Percentiles rank a stretch among this genome's conserved stretches.
Conservation (phyloP, 2,888 invertebrate genomes). For the Elgonia sp. region DNA sequence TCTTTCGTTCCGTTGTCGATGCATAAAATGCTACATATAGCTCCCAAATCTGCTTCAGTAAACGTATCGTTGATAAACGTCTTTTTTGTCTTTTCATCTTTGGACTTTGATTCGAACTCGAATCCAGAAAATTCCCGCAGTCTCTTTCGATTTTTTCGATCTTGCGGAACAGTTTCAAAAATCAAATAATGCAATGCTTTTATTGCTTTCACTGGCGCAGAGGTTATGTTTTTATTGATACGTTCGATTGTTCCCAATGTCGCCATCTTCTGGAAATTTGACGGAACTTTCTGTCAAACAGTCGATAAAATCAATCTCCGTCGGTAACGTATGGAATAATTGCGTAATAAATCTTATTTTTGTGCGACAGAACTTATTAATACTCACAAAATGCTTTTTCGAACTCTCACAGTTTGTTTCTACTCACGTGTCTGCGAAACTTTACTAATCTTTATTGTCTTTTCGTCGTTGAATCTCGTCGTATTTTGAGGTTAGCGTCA, state of each 20-base stretch:
- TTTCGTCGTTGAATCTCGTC: constrained; percentile 6
- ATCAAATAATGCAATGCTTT: constrained; percentile 29
- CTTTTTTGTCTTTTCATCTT: background rate
- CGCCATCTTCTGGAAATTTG: no score
- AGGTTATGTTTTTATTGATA: constrained; percentile 4
- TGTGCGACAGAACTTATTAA: no score
- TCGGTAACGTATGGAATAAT: no score
- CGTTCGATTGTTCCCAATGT: background rate
- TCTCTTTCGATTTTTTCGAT: constrained; percentile 50
- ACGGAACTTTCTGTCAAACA: no score
- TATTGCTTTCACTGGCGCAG: constrained; percentile 25
- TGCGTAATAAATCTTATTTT: no score
- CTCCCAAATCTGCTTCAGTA: background rate
- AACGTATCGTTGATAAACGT: background rate
- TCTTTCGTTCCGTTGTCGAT: constrained; percentile 37
- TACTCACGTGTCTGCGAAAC: no score
- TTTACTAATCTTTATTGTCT: no score
- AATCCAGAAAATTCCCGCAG: constrained; percentile 49
- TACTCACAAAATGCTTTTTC: no score
- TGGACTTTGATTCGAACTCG: background rate
- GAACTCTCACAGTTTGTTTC: no score
- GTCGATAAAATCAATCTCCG: no score
- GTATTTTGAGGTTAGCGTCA: constrained; percentile 12
- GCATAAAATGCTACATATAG: constrained; percentile 32
- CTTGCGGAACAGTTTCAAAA: constrained; percentile 34